Percentiles rank a stretch among this genome's conserved stretches.
Conservation (phyloP, 2,797 vertebrate genomes). For the Echeneis naucrates region DNA sequence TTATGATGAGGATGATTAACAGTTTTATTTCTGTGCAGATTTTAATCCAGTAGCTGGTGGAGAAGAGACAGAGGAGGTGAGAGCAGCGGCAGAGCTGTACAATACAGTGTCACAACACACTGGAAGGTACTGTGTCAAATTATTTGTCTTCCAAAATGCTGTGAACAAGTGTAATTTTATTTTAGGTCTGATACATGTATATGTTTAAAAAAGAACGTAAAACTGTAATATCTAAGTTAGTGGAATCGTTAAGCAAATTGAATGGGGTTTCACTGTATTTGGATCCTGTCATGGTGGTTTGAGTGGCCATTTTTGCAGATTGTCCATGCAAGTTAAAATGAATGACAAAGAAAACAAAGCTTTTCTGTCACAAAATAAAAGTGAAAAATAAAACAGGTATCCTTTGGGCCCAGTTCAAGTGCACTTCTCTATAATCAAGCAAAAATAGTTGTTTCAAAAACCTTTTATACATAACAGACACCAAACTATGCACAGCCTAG, state of each 20-base stretch:
- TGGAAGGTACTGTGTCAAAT: conserved; percentile 69
- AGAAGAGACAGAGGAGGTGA: conserved; percentile 81
- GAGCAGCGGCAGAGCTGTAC: conserved; percentile 79
- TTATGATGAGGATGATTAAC: not conserved
- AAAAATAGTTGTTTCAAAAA: not conserved
- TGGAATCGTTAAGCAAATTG: not conserved
- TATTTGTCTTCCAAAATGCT: not conserved
- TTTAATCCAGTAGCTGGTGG: conserved; percentile 65
- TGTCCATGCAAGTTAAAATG: not conserved
- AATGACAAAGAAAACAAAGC: not conserved
- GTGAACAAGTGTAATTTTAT: not conserved
- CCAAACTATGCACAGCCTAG: not conserved
- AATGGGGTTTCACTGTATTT: not conserved
- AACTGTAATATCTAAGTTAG: not conserved
- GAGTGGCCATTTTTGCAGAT: not conserved
- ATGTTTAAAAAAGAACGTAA: not conserved
- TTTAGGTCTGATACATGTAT: not conserved
- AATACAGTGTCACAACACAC: conserved; percentile 74
- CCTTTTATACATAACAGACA: not conserved
- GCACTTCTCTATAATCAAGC: not conserved
- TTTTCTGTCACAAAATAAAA: not conserved
- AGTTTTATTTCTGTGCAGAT: conserved; percentile 63
- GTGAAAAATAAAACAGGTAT: not conserved
- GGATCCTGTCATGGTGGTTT: not conserved
- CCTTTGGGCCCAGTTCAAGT: not conserved